Conservation (phyloP, 1,140 invertebrate genomes). For the Theocolax elegans region DNA sequence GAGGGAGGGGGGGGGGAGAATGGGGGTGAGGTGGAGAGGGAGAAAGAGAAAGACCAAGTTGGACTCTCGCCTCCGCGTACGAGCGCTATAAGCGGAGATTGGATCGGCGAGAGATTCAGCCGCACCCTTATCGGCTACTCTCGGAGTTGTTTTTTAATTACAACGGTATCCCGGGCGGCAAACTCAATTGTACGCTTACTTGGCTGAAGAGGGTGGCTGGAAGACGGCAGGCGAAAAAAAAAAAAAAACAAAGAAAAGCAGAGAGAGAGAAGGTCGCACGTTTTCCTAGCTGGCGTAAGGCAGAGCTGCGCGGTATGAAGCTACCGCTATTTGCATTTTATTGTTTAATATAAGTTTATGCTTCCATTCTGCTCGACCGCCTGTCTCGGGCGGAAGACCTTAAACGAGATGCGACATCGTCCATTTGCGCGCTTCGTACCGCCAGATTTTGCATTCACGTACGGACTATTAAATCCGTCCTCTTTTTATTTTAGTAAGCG, state of each 20-base stretch:
- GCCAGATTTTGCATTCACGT: conserved; percentile 17
- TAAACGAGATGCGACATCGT: not conserved
- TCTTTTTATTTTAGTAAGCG: not conserved
- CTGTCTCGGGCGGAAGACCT: not conserved
- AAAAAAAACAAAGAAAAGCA: too few species aligned
- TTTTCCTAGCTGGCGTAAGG: too few species aligned
- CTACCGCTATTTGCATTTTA: conserved; percentile 54
- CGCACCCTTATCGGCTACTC: conserved; percentile 41
- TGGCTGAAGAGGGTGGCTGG: conserved; percentile 21
- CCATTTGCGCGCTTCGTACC: not conserved
- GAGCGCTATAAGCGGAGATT: too few species aligned
- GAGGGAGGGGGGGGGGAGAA: too few species aligned
- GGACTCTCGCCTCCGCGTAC: too few species aligned
- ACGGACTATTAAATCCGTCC: not conserved
- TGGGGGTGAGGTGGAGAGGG: too few species aligned
- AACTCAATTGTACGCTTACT: conserved; percentile 43
- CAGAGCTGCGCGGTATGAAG: conserved; percentile 38
- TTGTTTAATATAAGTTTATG: conserved; percentile 59
- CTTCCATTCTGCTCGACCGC: conserved; percentile 14
- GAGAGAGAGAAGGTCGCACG: conserved; percentile 10
- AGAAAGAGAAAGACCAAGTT: too few species aligned
- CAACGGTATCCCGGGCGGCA: conserved; percentile 36
- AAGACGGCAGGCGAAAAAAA: too few species aligned
- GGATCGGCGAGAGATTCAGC: too few species aligned
- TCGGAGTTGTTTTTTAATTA: conserved; percentile 53